Evolutionary conservation across 2,113 vertebrate species (phyloP).

Genomic region (Hydrolagus affinis): DNA sequence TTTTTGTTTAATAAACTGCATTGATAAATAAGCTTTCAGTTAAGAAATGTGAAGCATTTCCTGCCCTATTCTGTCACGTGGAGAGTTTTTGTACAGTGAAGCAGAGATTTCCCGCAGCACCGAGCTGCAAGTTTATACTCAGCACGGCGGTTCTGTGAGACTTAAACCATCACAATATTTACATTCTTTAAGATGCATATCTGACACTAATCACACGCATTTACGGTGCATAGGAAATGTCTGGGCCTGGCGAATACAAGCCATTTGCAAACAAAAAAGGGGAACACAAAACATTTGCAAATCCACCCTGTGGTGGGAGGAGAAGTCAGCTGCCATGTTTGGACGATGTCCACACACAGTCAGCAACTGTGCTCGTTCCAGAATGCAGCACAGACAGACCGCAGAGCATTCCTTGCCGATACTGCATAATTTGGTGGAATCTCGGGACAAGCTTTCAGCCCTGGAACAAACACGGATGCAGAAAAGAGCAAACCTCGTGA

Average conservation of each 20-base stretch:
- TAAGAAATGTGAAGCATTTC: background rate
- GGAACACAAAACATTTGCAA: background rate
- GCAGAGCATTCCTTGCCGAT: background rate
- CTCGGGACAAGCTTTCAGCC: no score
- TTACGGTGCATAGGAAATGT: background rate
- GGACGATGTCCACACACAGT: background rate
- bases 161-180: background rate
- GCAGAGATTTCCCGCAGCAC: background rate
- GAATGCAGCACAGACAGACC: background rate
- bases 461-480: no score
- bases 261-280: no score
- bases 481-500: no score
- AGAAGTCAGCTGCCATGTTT: background rate
- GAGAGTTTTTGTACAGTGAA: background rate
- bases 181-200: background rate
- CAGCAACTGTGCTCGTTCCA: slow-evolving; percentile 9
- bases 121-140: background rate
- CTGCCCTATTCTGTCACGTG: background rate
- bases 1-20: no score
- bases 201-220: slow-evolving; percentile 5
- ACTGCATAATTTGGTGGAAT: background rate
- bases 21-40: background rate
- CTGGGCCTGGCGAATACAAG: background rate
- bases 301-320: background rate
- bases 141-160: background rate